These are phyloP conservation scores for Panagrolaimus sp. DNA, from an alignment of 1,140 invertebrate species.

Conservation along the genomic window DNA sequence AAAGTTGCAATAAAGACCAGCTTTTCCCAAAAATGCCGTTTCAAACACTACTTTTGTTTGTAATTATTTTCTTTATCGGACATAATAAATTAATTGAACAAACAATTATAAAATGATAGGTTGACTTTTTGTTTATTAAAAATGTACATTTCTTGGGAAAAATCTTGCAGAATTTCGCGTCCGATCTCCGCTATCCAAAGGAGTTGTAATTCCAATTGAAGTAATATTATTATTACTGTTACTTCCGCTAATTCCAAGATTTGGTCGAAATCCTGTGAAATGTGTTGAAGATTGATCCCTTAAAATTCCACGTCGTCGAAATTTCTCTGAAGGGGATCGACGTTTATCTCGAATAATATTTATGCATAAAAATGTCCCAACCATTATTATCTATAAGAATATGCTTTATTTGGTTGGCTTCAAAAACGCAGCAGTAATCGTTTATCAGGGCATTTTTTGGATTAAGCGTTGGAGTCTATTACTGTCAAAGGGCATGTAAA, in stretches of 20 bases:
- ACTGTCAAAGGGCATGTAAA: too few species aligned
- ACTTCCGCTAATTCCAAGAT: conserved; percentile 14
- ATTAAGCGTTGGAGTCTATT: too few species aligned
- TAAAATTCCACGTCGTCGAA: conserved; percentile 30
- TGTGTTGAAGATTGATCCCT: conserved; percentile 24
- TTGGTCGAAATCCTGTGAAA: conserved; percentile 30
- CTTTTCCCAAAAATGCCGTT: background rate
- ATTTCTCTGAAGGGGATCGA: conserved; percentile 24
- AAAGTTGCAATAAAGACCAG: background rate
- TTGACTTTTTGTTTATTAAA: background rate
- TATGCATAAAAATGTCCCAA: conserved; percentile 25
- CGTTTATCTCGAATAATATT: conserved; percentile 23
- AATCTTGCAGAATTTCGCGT: background rate
- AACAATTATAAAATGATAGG: background rate
- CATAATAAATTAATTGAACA: background rate
- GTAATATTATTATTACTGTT: background rate
- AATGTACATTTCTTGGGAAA: conserved; percentile 7
- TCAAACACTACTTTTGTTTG: too few species aligned
- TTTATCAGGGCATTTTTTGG: background rate
- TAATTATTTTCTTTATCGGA: too few species aligned
- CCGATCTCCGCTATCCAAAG: background rate
- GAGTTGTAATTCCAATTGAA: background rate
- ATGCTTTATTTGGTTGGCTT: background rate
- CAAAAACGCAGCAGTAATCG: background rate
- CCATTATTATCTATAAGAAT: conserved; percentile 24